Percentiles rank a stretch among this genome's conserved stretches.
Evolutionary conservation across 2,888 invertebrate species (phyloP).

Genomic region (Gandaritis pyraliata): DNA sequence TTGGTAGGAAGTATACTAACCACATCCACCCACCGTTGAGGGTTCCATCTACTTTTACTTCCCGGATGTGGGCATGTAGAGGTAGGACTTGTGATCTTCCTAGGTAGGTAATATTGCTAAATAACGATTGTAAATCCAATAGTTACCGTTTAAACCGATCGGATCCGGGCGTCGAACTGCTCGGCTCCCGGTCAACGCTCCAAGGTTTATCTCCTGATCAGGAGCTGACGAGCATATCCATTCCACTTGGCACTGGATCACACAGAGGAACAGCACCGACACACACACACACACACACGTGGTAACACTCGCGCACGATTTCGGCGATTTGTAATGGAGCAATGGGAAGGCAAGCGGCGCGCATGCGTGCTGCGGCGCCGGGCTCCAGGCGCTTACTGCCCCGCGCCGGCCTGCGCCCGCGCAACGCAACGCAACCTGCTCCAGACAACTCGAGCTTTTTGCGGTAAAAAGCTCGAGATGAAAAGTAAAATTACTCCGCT

Average conservation of each 20-base stretch:
- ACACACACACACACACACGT: slow-evolving; percentile 39
- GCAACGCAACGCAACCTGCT: slow-evolving; percentile 70
- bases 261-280: slow-evolving; percentile 31
- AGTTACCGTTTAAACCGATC: slow-evolving; percentile 67
- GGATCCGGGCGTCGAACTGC: slow-evolving; percentile 59
- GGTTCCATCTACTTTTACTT: too few species aligned
- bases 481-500: slow-evolving; percentile 69
- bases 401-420: too few species aligned
- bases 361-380: slow-evolving; percentile 54
- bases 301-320: slow-evolving; percentile 41
- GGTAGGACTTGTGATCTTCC: too few species aligned
- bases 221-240: slow-evolving; percentile 42
- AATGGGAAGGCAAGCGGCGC: slow-evolving; percentile 32
- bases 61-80: too few species aligned
- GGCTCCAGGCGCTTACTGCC: slow-evolving; percentile 67
- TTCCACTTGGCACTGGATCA: slow-evolving; percentile 40
- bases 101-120: slow-evolving; percentile 11
- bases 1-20: not conserved
- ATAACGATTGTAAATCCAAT: slow-evolving; percentile 44
- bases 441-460: slow-evolving; percentile 61
- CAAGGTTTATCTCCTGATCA: slow-evolving; percentile 60
- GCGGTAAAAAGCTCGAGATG: slow-evolving; percentile 68
- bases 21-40: not conserved
- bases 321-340: slow-evolving; percentile 48
- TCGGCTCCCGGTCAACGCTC: slow-evolving; percentile 72